These are phyloP conservation scores for Sussaba pulchella DNA, from an alignment of 2,888 invertebrate species.

Conservation along the genomic window DNA sequence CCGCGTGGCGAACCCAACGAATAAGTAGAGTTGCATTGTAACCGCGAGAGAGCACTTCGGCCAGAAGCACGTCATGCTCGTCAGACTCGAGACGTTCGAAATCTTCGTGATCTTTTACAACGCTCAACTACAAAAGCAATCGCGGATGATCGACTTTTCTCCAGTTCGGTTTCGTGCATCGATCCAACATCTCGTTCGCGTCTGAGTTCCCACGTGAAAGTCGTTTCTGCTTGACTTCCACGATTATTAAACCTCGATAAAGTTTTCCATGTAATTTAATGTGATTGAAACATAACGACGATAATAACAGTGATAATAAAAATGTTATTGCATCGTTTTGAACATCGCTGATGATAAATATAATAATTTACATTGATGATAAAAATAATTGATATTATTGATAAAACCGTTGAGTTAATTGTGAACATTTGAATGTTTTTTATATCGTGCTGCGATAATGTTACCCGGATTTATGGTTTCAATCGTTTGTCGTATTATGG, in stretches of 20 bases:
- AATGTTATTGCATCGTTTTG: too few relatives aligned
- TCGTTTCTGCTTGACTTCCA: too few relatives aligned
- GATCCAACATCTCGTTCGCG: slow-evolving; percentile 66
- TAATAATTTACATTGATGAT: not conserved
- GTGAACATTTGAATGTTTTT: slow-evolving; percentile 6
- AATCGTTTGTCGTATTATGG: slow-evolving; percentile 78
- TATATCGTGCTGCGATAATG: slow-evolving; percentile 71
- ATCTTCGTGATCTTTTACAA: slow-evolving; percentile 38
- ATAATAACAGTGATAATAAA: not conserved
- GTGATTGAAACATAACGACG: not conserved
- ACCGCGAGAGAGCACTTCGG: slow-evolving; percentile 18
- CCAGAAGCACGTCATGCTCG: slow-evolving; percentile 63
- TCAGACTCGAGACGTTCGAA: slow-evolving; percentile 48
- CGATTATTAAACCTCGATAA: too few relatives aligned
- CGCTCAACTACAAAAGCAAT: slow-evolving; percentile 58
- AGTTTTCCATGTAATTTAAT: too few relatives aligned
- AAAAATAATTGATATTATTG: not conserved
- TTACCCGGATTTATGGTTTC: slow-evolving; percentile 78
- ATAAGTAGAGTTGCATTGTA: slow-evolving; percentile 51
- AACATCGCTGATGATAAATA: too few relatives aligned
- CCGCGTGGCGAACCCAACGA: too few relatives aligned
- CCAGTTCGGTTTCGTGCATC: slow-evolving; percentile 76
- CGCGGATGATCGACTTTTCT: slow-evolving; percentile 72
- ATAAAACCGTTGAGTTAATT: not conserved
- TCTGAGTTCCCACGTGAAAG: too few relatives aligned